A percentile compares a stretch with the other conserved stretches of the same genome.
These are phyloP conservation scores for Capitulum mitella DNA, from an alignment of 2,888 invertebrate genomes.

Conservation along the genomic window DNA sequence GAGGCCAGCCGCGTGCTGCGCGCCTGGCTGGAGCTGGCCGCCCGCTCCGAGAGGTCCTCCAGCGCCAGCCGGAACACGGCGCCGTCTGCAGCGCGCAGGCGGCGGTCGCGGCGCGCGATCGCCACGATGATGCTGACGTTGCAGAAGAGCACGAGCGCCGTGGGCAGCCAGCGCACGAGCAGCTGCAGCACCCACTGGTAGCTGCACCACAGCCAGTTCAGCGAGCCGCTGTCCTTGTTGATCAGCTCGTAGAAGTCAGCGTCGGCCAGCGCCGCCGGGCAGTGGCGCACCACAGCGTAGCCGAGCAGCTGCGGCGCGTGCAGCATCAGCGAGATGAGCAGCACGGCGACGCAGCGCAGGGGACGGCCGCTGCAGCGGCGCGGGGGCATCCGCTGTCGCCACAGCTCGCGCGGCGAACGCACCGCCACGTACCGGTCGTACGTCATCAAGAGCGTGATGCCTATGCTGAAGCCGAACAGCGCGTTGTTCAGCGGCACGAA, in stretches of 20 bases:
- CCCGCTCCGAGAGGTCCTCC: neutral
- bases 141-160: neutral
- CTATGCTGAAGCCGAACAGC: neutral
- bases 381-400: neutral
- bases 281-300: neutral
- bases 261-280: neutral
- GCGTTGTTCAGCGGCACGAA: neutral
- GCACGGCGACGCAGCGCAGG: neutral
- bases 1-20: neutral
- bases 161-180: neutral
- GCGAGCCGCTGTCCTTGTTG: neutral
- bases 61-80: neutral
- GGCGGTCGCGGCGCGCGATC: neutral
- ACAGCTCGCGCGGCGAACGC: neutral
- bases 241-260: constrained; percentile 9
- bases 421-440: constrained; percentile 11
- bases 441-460: constrained; percentile 4
- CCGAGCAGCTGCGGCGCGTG: neutral
- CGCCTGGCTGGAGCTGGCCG: neutral
- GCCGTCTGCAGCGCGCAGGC: neutral
- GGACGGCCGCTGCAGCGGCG: neutral
- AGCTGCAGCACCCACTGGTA: constrained; percentile 16
- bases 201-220: neutral
- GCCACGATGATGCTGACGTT: neutral
- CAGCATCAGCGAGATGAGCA: neutral